Evolutionary conservation across 2,113 vertebrate genomes (phyloP), one percentile per base, ranked within the genome.

Genomic region (Amia ocellicauda): DNA sequence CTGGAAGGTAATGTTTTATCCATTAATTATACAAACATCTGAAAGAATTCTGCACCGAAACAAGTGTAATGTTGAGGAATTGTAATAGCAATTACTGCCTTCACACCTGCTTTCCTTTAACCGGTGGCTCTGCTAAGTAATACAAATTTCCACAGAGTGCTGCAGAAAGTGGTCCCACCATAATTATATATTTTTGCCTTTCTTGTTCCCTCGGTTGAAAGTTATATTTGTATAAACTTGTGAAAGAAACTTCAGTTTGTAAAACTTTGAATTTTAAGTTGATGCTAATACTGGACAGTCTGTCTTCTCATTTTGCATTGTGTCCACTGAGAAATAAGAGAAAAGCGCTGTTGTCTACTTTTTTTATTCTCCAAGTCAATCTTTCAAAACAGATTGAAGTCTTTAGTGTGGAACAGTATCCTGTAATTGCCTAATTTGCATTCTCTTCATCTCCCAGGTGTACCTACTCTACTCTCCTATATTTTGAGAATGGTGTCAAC

Each of bases 361-460:
- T 36, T 36, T 36, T 36, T 36, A n/a, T 47, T 47, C n/a, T 17
- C n/a, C 45, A 47, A 47, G 45, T 47, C 45, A 47, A 19, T 47
- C 45, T 47, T 47, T 47, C 45, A 47, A 47, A 47, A 47, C 45
- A 47, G 45, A 47, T 47, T 47, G 45, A 47, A 47, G 7, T 3
- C 45, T 47, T 47, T 47, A 47, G n/a, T 47, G 11, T 47, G 45
- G 14, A 47, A 47, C 14, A 16, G 5, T 1, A 47, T 47, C 16
- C 45, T 17, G n/a, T 47, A 47, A 47, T 47, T 47, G 45, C 45
- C 45, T 47, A 16, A 47, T 47, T 47, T 47, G 45, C 45, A 47
- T 47, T 47, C 45, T 47, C 10, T 47, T 47, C 45, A 47, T 47
- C 45, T 47, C 45, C 45, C 45, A 47, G 45, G 45, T 47, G 45